phyloP scores from a whole-genome alignment of 2,797 vertebrate genomes.

The Tamandua tetradactyla region DNA sequence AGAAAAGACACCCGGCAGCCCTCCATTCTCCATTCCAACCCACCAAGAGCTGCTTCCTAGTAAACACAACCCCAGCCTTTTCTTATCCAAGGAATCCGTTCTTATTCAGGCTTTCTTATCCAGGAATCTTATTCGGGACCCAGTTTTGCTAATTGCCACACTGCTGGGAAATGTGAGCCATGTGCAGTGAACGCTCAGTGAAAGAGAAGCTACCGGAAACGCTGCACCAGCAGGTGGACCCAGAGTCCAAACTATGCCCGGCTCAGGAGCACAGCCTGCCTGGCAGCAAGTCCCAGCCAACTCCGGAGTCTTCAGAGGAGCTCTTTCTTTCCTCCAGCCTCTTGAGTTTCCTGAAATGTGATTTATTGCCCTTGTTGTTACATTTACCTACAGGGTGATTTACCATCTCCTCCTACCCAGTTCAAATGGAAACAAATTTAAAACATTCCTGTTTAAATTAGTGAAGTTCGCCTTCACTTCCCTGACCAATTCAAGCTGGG shows the following conservation, averaged over 20 bases:
- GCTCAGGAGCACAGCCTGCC: fast-evolving
- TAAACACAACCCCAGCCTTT: neutral
- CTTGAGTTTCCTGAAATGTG: neutral
- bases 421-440: neutral
- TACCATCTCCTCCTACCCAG: neutral
- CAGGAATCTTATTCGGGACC: neutral
- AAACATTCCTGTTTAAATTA: neutral
- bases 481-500: neutral
- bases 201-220: neutral
- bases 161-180: neutral
- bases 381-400: neutral
- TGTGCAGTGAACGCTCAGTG: fast-evolving
- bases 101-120: no score
- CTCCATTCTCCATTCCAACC: neutral
- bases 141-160: neutral
- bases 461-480: neutral
- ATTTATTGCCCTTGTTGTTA: neutral
- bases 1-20: neutral
- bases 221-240: slow-evolving; percentile 59
- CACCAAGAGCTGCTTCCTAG: neutral
- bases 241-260: neutral
- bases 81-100: neutral
- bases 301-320: fast-evolving
- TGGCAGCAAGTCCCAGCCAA: neutral
- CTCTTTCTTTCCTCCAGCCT: neutral